Base-by-base conservation (phyloP, 35 echinoderm and acorn worm species). In the Lytechinus pictus region DNA sequence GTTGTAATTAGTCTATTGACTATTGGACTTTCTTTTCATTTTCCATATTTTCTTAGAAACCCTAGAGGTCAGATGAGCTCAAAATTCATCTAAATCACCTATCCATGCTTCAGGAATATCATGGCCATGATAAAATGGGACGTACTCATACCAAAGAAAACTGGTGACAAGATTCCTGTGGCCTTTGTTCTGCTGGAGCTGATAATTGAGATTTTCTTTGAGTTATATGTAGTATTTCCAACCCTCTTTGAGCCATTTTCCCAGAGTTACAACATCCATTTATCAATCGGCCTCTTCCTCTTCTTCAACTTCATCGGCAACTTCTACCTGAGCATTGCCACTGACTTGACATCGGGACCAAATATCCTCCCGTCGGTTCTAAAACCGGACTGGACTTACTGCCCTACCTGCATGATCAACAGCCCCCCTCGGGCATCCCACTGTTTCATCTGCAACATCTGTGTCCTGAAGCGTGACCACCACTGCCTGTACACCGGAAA, bases 401-500 rank as follows among this genome's bases (percentile, higher is more conserved):
- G 98, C 86, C 71, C 92, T 6, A 27, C 87, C 0, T 99, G 98
- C 89, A 94, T 95, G 92, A 61, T 96, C 87, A 99, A 99, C 88
- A 91, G 95, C 14, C 98, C 98, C 57, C 98, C 98, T 9, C 71
- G 98, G 89, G 92, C 98, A n/a, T 92, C 91, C 86, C 98, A 99
- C 56, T 99, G 98, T 72, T 92, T 86, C 92, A 57, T 92, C 21
- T 99, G 98, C 72, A 94, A 96, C 4, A 87, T 29, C 7, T 99
- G 98, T 66, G 94, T 99, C 19, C 52, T 99, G 27, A 97, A 98
- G 52, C 93, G 98, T 9, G 98, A 99, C 92, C 98, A 99, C 92
- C 98, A 99, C 72, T 99, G 98, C 53, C 51, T 98, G 10, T 99
- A 98, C 55, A 97, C 96, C 3, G 98, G 98, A 14, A 98, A 95